These are phyloP conservation scores for Heterocephalus glaber DNA, from an alignment of 2,113 vertebrate genomes.

Conservation along the genomic window DNA sequence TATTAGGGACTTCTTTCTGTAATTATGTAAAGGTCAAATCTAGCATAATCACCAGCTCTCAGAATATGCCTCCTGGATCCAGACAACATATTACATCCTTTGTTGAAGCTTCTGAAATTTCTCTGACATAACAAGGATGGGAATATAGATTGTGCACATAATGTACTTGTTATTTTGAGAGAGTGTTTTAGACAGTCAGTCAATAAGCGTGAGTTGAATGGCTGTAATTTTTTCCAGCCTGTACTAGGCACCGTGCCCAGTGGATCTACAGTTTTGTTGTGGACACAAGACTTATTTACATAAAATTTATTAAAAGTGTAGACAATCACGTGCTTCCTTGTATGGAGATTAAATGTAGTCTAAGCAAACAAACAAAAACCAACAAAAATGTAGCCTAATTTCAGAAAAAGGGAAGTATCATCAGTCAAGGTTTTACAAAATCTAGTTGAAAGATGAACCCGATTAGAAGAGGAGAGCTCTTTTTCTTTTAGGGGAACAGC, in stretches of 20 bases:
- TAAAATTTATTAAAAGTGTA: constrained; percentile 41
- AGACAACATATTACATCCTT: constrained; percentile 63
- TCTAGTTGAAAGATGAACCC: constrained; percentile 21
- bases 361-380: not conserved
- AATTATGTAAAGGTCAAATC: constrained; percentile 77
- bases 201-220: constrained; percentile 68
- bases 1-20: constrained; percentile 76
- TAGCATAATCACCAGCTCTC: constrained; percentile 70
- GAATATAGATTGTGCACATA: constrained; percentile 67
- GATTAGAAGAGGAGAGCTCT: constrained; percentile 16
- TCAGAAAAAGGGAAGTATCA: constrained; percentile 44
- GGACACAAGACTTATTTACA: constrained; percentile 16
- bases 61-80: constrained; percentile 66
- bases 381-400: constrained; percentile 7
- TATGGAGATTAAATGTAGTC: constrained; percentile 13
- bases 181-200: constrained; percentile 54
- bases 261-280: not conserved
- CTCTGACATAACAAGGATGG: constrained; percentile 60
- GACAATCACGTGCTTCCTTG: constrained; percentile 15
- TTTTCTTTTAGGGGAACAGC: constrained; percentile 32
- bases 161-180: constrained; percentile 73
- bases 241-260: not conserved
- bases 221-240: constrained; percentile 10
- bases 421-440: constrained; percentile 27
- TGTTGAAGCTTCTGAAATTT: constrained; percentile 67